Evolutionary conservation across 2,888 invertebrate species (phyloP).

Genomic region (Lepetodrilus schrolli): DNA sequence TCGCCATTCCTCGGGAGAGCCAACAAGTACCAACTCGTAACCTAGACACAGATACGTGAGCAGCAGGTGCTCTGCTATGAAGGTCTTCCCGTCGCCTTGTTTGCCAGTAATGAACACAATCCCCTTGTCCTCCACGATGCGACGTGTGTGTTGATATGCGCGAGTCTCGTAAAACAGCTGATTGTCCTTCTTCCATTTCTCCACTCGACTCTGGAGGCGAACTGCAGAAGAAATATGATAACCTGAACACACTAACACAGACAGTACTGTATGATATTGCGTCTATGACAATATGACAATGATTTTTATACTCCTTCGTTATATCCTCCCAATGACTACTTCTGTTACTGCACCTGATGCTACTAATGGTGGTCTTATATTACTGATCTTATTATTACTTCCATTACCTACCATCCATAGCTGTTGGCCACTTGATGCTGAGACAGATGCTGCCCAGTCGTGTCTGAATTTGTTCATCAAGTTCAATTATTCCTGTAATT

Average conservation of each 20-base stretch:
- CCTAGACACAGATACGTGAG: neutral
- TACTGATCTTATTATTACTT: no score
- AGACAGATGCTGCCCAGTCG: neutral
- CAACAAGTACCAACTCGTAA: neutral
- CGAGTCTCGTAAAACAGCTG: neutral
- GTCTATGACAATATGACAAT: neutral
- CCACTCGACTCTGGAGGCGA: neutral
- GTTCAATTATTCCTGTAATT: no score
- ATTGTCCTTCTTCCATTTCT: slow-evolving; percentile 12
- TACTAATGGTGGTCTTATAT: no score
- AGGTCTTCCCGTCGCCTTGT: slow-evolving; percentile 27
- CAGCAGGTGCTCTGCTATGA: neutral
- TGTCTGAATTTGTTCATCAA: neutral
- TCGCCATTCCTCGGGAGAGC: slow-evolving; percentile 11
- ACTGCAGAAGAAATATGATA: neutral
- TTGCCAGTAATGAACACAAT: slow-evolving; percentile 13
- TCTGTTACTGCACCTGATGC: no score
- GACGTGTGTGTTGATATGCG: neutral
- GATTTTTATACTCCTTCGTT: neutral
- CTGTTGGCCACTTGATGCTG: neutral
- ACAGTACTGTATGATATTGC: neutral
- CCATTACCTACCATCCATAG: neutral
- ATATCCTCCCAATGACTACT: no score
- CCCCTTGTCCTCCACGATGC: neutral
- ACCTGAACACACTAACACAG: neutral